A percentile compares a stretch with the other conserved stretches of the same genome.
Conservation (phyloP, 2,888 invertebrate genomes). For the Ephialtes manifestator region DNA sequence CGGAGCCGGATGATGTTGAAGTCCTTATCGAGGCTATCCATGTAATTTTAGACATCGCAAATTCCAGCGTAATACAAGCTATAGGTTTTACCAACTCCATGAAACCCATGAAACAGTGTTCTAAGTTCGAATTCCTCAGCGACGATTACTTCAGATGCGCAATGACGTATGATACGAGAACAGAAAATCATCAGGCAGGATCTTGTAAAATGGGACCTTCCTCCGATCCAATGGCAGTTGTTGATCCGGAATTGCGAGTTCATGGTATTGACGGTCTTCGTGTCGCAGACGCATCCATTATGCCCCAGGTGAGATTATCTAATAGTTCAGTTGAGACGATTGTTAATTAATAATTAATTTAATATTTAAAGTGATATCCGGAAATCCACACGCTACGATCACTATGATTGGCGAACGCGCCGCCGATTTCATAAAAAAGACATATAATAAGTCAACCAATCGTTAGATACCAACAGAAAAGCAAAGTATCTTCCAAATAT, state of each 20-base stretch:
- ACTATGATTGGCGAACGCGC: conserved; percentile 88
- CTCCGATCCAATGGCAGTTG: conserved; percentile 91
- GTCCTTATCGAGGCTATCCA: conserved; percentile 89
- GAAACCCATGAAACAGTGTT: conserved; percentile 70
- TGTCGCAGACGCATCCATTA: conserved; percentile 88
- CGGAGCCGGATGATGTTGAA: conserved; percentile 89
- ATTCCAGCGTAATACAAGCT: conserved; percentile 85
- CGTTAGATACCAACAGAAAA: too few relatives aligned
- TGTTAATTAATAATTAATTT: not conserved
- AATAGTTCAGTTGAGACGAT: not conserved
- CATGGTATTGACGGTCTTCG: conserved; percentile 88
- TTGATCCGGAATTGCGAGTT: conserved; percentile 90
- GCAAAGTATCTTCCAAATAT: too few relatives aligned
- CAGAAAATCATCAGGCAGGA: conserved; percentile 94
- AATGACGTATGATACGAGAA: conserved; percentile 89
- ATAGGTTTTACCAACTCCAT: conserved; percentile 68
- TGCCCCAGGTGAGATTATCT: conserved; percentile 87
- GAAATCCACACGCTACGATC: conserved; percentile 87
- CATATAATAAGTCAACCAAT: conserved; percentile 3
- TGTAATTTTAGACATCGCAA: conserved; percentile 87
- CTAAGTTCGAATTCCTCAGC: conserved; percentile 76
- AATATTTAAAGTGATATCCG: conserved; percentile 82
- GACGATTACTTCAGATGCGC: conserved; percentile 93
- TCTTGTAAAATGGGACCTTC: conserved; percentile 93
- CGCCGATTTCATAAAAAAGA: conserved; percentile 86